Conservation (phyloP, 2,797 vertebrate genomes). For the Acropternis orthonyx region DNA sequence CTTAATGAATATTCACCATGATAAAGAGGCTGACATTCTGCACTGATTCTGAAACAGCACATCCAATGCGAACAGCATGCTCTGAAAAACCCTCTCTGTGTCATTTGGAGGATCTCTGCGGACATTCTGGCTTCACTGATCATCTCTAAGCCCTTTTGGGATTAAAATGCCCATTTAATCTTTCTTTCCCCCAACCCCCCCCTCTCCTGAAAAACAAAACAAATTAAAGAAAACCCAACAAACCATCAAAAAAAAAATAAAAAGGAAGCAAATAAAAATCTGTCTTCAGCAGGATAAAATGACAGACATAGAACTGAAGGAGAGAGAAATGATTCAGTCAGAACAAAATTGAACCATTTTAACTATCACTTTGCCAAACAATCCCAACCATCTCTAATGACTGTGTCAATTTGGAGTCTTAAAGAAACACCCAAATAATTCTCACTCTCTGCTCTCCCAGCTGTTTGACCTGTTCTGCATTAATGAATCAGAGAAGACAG, state of each 20-base stretch:
- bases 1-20: constrained; percentile 53
- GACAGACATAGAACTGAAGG: not conserved
- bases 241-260: not conserved
- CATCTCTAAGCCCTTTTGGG: constrained; percentile 48
- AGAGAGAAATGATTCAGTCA: not conserved
- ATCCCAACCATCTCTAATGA: not conserved
- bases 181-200: not conserved
- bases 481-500: not conserved
- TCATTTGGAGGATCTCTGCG: not conserved
- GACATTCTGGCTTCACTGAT: constrained; percentile 40
- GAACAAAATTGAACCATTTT: not conserved
- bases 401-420: not conserved
- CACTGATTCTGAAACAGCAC: constrained; percentile 26
- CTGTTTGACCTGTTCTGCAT: not conserved
- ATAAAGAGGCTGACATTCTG: constrained; percentile 26
- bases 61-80: not conserved
- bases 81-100: constrained; percentile 18
- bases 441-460: not conserved
- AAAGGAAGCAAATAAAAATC: not conserved
- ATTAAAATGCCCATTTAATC: constrained; percentile 57
- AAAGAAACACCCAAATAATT: not conserved
- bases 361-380: not conserved
- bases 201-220: not conserved
- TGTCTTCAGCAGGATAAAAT: not conserved
- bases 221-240: not conserved